Percentiles rank a stretch among this genome's conserved stretches.
phyloP scores from a whole-genome alignment of 2,113 vertebrate genomes.

The Corvus cornix region DNA sequence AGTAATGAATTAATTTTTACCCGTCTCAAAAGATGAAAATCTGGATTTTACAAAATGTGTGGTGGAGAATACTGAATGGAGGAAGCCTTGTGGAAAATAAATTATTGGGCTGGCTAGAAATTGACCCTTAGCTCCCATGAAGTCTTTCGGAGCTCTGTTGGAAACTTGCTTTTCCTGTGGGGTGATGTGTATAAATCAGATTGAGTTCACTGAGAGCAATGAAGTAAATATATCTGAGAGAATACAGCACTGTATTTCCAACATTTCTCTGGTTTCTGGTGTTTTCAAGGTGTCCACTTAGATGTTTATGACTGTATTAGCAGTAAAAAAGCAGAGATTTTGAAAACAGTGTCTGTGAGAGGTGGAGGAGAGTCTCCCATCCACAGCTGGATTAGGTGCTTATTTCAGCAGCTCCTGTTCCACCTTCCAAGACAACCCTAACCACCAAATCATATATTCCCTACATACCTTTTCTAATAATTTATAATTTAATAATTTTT shows the following conservation, averaged over 20 bases:
- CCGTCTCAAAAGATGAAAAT: background rate
- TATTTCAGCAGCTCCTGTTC: background rate
- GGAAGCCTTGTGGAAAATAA: constrained; percentile 2
- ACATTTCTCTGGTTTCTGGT: background rate
- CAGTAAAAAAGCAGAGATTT: background rate
- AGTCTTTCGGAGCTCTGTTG: background rate
- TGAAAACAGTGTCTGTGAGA: background rate
- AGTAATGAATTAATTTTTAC: constrained; percentile 24
- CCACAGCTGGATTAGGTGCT: background rate
- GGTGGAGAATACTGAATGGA: background rate
- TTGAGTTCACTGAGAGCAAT: background rate
- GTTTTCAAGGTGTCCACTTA: background rate
- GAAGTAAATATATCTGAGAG: background rate
- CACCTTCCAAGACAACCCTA: background rate
- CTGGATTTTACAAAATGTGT: background rate
- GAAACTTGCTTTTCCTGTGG: background rate
- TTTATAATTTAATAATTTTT: background rate
- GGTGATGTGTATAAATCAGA: background rate
- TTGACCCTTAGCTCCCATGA: background rate
- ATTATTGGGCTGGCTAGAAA: background rate
- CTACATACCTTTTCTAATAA: background rate
- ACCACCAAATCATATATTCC: accelerated
- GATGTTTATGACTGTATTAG: background rate
- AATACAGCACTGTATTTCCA: background rate
- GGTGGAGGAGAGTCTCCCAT: background rate